Percentiles rank a stretch among this genome's conserved stretches.
Conservation (phyloP, 2,888 invertebrate species). For the Ctenicera cuprea region DNA sequence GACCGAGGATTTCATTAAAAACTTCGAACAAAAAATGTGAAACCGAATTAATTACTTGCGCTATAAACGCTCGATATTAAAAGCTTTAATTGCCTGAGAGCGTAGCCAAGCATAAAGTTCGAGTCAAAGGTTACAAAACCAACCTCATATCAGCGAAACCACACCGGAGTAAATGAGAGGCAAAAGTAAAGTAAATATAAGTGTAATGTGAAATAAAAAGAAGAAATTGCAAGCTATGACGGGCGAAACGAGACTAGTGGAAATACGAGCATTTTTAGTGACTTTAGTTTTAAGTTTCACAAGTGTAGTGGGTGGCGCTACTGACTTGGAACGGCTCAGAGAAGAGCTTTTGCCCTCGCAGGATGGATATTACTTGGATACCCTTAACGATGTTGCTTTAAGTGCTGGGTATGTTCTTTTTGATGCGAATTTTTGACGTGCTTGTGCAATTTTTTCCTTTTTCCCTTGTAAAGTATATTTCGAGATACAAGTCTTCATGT, state of each 20-base stretch:
- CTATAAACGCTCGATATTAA: not conserved
- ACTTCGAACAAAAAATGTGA: not conserved
- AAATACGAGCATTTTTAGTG: conserved; percentile 41
- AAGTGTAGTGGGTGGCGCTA: conserved; percentile 38
- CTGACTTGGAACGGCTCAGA: conserved; percentile 38
- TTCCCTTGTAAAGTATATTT: not conserved
- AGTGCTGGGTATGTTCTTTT: conserved; percentile 56
- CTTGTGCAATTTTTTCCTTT: conserved; percentile 37
- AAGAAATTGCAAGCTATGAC: conserved; percentile 38
- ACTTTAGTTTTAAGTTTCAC: conserved; percentile 47
- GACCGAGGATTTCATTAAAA: not conserved
- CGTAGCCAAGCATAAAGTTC: not conserved
- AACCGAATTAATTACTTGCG: not conserved
- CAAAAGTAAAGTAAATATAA: not conserved
- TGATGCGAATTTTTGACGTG: conserved; percentile 47
- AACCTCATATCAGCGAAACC: not conserved
- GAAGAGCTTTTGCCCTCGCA: conserved; percentile 50
- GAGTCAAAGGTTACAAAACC: conserved; percentile 17
- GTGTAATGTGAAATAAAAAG: conserved; percentile 39
- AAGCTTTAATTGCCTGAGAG: conserved; percentile 1
- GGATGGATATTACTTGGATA: conserved; percentile 58
- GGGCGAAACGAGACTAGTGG: conserved; percentile 32
- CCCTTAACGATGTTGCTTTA: conserved; percentile 56
- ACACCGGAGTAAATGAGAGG: not conserved
- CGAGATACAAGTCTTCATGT: conserved; percentile 11